phyloP scores from a whole-genome alignment of 2,797 vertebrate species.

The Enteromius argenteus region DNA sequence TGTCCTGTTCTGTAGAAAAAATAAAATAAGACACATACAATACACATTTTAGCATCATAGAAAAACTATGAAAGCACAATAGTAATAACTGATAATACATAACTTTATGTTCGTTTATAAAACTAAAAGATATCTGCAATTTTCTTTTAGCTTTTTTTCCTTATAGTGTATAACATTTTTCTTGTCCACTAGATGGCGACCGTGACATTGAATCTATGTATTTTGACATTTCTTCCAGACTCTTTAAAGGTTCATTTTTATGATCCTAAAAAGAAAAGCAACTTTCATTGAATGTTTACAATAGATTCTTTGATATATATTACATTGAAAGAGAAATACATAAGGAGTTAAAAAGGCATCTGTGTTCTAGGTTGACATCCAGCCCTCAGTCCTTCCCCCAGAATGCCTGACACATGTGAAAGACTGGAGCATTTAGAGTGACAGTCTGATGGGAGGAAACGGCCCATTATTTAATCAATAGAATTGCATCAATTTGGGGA shows the following conservation, averaged over 20 bases:
- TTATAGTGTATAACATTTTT: neutral
- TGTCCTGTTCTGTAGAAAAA: neutral
- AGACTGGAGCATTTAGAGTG: constrained; percentile 62
- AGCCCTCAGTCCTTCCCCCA: neutral
- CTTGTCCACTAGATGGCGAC: constrained; percentile 45
- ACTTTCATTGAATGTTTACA: constrained; percentile 15
- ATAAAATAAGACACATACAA: neutral
- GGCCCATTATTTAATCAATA: constrained; percentile 91
- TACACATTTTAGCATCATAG: neutral
- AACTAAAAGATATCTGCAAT: neutral
- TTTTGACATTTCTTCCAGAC: neutral
- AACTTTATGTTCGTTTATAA: neutral
- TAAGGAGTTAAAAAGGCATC: constrained; percentile 6
- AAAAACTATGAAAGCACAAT: neutral
- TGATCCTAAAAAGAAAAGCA: neutral
- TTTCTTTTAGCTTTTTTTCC: neutral
- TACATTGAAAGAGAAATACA: neutral
- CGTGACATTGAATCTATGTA: neutral
- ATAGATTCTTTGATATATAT: constrained; percentile 30
- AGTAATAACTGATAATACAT: neutral
- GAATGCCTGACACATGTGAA: constrained; percentile 29
- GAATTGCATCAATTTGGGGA: constrained; percentile 86
- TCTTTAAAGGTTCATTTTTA: neutral
- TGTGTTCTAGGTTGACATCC: constrained; percentile 21
- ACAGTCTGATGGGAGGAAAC: constrained; percentile 87